phyloP scores from a whole-genome alignment of 1,140 invertebrate species.

The Caenorhabditis remanei region DNA sequence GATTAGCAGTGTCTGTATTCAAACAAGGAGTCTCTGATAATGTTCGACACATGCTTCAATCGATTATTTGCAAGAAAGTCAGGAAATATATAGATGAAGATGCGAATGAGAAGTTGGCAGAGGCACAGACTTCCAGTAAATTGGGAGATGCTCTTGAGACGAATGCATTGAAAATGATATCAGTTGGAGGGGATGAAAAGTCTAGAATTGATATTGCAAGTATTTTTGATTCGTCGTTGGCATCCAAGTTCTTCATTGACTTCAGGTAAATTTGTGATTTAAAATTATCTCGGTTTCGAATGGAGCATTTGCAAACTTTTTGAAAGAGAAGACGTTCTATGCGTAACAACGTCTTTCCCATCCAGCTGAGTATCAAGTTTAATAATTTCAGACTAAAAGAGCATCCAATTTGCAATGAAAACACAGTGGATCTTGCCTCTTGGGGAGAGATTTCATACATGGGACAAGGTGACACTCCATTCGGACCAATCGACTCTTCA shows the following conservation, averaged over 20 bases:
- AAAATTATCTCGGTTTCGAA: background rate
- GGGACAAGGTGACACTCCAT: constrained; percentile 66
- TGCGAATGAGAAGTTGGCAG: constrained; percentile 64
- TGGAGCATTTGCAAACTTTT: no score
- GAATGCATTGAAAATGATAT: constrained; percentile 46
- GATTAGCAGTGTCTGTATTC: constrained; percentile 67
- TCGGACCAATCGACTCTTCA: constrained; percentile 61
- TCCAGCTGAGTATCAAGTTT: no score
- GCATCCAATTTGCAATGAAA: constrained; percentile 60
- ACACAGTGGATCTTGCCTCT: constrained; percentile 66
- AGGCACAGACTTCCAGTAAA: constrained; percentile 62
- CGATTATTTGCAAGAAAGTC: constrained; percentile 66
- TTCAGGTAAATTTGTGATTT: constrained; percentile 51
- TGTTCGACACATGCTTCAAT: constrained; percentile 63
- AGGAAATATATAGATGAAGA: constrained; percentile 66
- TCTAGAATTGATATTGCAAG: constrained; percentile 22
- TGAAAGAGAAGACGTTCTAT: no score
- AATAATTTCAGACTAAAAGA: constrained; percentile 60
- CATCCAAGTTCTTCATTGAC: constrained; percentile 66
- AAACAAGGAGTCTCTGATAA: constrained; percentile 67
- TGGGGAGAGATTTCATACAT: constrained; percentile 67
- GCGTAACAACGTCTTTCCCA: no score
- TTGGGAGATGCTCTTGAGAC: constrained; percentile 56
- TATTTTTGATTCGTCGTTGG: constrained; percentile 60
- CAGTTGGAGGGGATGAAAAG: constrained; percentile 22